Evolutionary conservation across 2,797 vertebrate genomes (phyloP), one percentile per base, ranked within the genome.

Genomic region (Cygnus olor): DNA sequence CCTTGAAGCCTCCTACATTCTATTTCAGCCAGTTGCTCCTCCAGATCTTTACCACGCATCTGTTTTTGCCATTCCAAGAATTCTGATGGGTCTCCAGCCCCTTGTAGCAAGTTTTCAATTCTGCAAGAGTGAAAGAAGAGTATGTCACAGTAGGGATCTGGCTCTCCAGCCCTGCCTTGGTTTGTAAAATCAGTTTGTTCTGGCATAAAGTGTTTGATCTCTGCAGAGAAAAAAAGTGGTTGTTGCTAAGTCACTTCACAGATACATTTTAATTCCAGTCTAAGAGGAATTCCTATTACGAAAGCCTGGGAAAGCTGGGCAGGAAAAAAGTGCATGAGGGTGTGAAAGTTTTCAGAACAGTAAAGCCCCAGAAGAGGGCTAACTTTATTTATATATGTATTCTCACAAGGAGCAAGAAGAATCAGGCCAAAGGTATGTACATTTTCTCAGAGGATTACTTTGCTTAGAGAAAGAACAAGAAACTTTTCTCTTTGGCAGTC

Each of bases 31-130:
- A 98, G 91, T 95, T 98, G 96, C 66, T 98, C 98, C 94, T 98
- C 98, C 72, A 97, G 58, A 95, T 99, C 99, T 97, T 96, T 98
- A 32, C 98, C 97, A 54, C 94, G 98, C 98, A 98, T 98, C 94
- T 98, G 98, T 89, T 94, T 98, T 97, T 99, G 99, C 98, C 98
- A 99, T 96, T 98, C 97, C 5, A 99, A 96, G 97, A 99, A 99
- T 68, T 98, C 97, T 1, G 98, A 98, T 20, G 98, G 97, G 85
- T 99, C 99, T 12, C 92, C 88, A 5, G 96, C 97, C 5, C 99
- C 99, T 38, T 94, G 97, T 5, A 98, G 92, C 54, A 99, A 97
- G 70, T 76, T 95, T 71, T 99, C 98, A 68, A 99, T 74, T 97
- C 99, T 99, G 86, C 60, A 83, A 72, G 69, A 88, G 71, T 61